Conservation (phyloP, 2,888 invertebrate genomes). For the Ischnus inquisitorius region DNA sequence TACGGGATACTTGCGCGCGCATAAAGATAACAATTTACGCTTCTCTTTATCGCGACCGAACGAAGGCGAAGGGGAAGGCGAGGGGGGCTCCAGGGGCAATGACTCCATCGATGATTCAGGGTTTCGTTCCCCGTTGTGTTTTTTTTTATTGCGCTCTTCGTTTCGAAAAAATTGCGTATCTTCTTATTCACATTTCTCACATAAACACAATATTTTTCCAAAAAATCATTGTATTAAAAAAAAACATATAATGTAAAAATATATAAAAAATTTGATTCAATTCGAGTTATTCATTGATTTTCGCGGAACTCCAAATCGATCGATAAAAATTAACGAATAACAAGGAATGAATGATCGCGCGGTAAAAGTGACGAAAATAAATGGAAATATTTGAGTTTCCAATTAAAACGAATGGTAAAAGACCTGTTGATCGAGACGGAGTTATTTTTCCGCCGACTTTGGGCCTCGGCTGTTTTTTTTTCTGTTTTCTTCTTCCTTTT, state of each 20-base stretch:
- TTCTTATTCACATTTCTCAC: too few relatives aligned
- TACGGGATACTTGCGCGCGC: conserved; percentile 59
- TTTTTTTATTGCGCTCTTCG: conserved; percentile 13
- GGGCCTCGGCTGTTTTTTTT: conserved; percentile 1
- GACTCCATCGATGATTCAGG: conserved; percentile 72
- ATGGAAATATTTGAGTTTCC: neutral
- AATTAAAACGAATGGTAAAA: conserved; percentile 51
- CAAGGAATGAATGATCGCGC: neutral
- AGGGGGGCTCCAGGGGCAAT: conserved; percentile 75
- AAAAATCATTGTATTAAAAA: too few relatives aligned
- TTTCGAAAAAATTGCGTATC: too few relatives aligned
- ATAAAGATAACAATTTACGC: conserved; percentile 82
- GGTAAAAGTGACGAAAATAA: neutral
- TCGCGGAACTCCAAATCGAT: neutral
- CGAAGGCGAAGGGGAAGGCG: conserved; percentile 36
- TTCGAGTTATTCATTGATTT: neutral
- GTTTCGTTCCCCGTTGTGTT: conserved; percentile 47
- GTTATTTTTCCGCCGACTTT: conserved; percentile 37
- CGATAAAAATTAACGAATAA: neutral
- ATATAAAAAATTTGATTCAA: too few relatives aligned
- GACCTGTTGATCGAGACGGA: conserved; percentile 57
- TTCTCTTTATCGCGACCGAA: conserved; percentile 75
- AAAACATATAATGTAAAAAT: too few relatives aligned
- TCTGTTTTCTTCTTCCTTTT: conserved; percentile 8
- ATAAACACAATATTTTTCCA: neutral